These are phyloP conservation scores for Nymphicus hollandicus DNA, from an alignment of 2,113 vertebrate genomes.

Conservation along the genomic window DNA sequence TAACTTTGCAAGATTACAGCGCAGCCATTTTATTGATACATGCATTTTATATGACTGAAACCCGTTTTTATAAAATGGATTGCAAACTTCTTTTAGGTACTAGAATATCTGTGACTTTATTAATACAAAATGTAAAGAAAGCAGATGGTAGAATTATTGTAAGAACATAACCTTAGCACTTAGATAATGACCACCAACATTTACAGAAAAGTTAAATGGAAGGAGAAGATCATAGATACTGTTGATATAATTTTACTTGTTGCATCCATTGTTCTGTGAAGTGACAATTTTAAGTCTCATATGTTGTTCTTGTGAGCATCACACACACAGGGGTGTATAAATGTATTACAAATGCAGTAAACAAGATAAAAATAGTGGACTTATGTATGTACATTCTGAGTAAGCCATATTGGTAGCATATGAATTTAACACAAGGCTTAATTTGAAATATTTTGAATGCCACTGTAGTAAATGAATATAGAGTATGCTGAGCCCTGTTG, in stretches of 20 bases:
- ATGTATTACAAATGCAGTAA: not conserved
- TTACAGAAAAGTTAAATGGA: not conserved
- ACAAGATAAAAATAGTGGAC: not conserved
- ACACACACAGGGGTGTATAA: not conserved
- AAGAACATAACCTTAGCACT: not conserved
- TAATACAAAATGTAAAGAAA: not conserved
- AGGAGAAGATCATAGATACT: not conserved
- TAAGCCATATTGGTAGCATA: not conserved
- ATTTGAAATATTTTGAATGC: conserved; percentile 1
- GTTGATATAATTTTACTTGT: not conserved
- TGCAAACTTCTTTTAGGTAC: not conserved
- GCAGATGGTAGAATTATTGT: not conserved
- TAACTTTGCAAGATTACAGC: not conserved
- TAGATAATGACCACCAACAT: not conserved
- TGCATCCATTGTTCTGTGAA: not conserved
- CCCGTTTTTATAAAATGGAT: not conserved
- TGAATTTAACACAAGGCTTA: not conserved
- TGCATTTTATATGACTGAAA: not conserved
- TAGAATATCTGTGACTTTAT: not conserved
- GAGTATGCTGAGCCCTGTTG: not conserved
- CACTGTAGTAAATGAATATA: not conserved
- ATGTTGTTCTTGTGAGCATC: not conserved
- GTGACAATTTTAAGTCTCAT: not conserved
- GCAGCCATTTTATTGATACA: not conserved
- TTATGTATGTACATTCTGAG: not conserved